Evolutionary conservation across 2,888 invertebrate genomes (phyloP), one percentile per base, ranked within the genome.

Genomic region (Chironomus riparius): DNA sequence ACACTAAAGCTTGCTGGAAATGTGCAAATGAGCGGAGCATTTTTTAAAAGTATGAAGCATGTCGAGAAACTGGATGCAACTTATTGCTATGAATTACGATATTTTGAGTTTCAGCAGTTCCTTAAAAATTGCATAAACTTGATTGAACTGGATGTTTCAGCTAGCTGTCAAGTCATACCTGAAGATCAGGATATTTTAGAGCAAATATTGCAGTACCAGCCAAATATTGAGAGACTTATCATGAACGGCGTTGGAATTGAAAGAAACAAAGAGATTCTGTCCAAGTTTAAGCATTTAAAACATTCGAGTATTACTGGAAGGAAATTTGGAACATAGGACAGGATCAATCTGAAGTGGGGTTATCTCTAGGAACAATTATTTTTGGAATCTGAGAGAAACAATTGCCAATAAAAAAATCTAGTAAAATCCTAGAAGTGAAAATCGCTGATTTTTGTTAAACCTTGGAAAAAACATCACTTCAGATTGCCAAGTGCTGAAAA

Each of bases 341-440:
- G 62, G n/a, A 72, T 72, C 62, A 72, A 72, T 61, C 72, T 72
- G 62, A 72, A 61, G 28, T 72, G 72, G 72, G 72, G 72, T 12
- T 72, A 72, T 38, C 38, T 62, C 24, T 72, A 65, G 10, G n/a
- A n/a, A n/a, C n/a, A n/a, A n/a, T n/a, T n/a, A n/a, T n/a, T n/a
- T n/a, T n/a, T n/a, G n/a, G n/a, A n/a, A n/a, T n/a, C n/a, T n/a
- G n/a, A n/a, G n/a, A n/a, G n/a, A n/a, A n/a, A n/a, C n/a, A n/a
- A n/a, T n/a, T n/a, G n/a, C n/a, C n/a, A n/a, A n/a, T n/a, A n/a
- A n/a, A n/a, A 24, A 24, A 24, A 24, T 24, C 3, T 24, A 24
- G 22, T 24, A 3, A 24, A 24, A 24, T 24, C 22, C 22, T 24
- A 24, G 3, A 24, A 24, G 22, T 24, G n/a, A n/a, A n/a, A n/a